phyloP scores from a whole-genome alignment of 1,140 invertebrate genomes.

The Drosophila lacertosa region DNA sequence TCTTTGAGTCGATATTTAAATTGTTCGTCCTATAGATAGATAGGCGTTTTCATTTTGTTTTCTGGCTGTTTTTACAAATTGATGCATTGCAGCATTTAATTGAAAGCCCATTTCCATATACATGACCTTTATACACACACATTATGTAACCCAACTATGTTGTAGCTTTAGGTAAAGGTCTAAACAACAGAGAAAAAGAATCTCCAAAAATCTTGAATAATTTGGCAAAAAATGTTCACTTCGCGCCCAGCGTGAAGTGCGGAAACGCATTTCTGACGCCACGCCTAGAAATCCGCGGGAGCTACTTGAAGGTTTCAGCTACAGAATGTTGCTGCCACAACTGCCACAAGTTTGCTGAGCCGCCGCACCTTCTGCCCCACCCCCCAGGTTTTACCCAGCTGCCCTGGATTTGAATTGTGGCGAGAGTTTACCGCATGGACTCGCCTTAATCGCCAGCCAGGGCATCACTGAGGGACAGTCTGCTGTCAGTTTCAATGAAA shows the following conservation, averaged over 20 bases:
- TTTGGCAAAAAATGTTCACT: constrained; percentile 47
- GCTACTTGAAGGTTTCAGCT: constrained; percentile 6
- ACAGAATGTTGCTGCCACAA: constrained; percentile 17
- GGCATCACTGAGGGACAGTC: constrained; percentile 12
- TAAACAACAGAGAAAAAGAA: constrained; percentile 17
- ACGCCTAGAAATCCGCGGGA: constrained; percentile 1
- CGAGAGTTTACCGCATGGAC: constrained; percentile 4
- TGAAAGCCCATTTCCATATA: not conserved
- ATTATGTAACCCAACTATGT: not conserved
- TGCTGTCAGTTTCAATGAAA: constrained; percentile 40
- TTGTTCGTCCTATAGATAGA: constrained; percentile 38
- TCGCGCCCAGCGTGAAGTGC: constrained; percentile 39
- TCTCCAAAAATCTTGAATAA: constrained; percentile 34
- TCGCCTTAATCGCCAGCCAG: not conserved
- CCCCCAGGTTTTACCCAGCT: not conserved
- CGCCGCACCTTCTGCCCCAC: too few relatives aligned
- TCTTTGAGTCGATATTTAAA: constrained; percentile 20
- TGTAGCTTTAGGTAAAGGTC: constrained; percentile 1
- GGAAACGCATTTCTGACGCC: constrained; percentile 34
- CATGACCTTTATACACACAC: not conserved
- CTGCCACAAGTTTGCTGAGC: constrained; percentile 23
- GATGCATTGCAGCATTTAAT: constrained; percentile 15
- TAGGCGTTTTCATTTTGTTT: constrained; percentile 19
- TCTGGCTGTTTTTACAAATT: not conserved
- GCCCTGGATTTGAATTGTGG: not conserved